phyloP scores from a whole-genome alignment of 1,140 invertebrate species.

The Drosophila gunungcola region DNA sequence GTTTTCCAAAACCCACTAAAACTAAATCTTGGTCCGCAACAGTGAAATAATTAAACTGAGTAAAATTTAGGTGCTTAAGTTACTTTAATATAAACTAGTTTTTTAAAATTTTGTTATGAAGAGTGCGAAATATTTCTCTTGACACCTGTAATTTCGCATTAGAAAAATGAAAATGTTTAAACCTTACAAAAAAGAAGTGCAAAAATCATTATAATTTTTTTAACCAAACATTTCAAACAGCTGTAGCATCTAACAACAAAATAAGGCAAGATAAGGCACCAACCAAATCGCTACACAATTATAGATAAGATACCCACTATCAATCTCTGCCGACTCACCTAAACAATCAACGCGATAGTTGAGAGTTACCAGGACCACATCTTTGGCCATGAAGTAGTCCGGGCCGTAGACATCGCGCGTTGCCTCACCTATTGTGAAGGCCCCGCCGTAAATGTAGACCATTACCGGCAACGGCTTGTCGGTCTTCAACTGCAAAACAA shows the following conservation, averaged over 20 bases:
- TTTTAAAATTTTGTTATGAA: too few relatives aligned
- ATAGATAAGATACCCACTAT: slow-evolving; percentile 16
- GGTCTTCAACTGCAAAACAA: slow-evolving; percentile 19
- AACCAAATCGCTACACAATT: too few relatives aligned
- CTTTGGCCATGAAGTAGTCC: slow-evolving; percentile 87
- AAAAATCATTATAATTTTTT: neutral
- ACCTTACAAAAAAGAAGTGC: neutral
- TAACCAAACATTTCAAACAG: neutral
- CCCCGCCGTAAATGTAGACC: slow-evolving; percentile 90
- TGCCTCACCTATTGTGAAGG: slow-evolving; percentile 86
- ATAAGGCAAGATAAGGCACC: neutral
- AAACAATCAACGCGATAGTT: slow-evolving; percentile 89
- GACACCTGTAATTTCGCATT: too few relatives aligned
- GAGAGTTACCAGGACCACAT: slow-evolving; percentile 88
- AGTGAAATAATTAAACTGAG: too few relatives aligned
- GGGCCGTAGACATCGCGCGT: slow-evolving; percentile 85
- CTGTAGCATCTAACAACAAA: neutral
- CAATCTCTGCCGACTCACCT: slow-evolving; percentile 70
- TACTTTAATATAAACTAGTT: too few relatives aligned
- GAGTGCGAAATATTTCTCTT: too few relatives aligned
- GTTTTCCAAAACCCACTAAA: too few relatives aligned
- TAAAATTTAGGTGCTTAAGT: too few relatives aligned
- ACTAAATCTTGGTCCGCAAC: too few relatives aligned
- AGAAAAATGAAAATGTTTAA: too few relatives aligned
- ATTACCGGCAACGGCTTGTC: slow-evolving; percentile 87